phyloP scores from a whole-genome alignment of 1,140 invertebrate species.

The Triops cancriformis region DNA sequence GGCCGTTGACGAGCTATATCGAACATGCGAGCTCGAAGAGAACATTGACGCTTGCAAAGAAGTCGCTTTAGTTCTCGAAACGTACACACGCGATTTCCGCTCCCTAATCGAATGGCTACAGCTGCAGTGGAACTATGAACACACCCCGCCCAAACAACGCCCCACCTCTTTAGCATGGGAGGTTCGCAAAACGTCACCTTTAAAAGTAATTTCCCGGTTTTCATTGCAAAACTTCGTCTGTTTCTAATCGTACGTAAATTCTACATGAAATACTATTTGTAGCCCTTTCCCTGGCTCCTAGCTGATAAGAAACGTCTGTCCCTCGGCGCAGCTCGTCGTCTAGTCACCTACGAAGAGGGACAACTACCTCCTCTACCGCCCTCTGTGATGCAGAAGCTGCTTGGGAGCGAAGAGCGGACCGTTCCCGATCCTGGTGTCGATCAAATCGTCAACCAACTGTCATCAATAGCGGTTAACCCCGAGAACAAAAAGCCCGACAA shows the following conservation, averaged over 20 bases:
- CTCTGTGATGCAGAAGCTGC: background rate
- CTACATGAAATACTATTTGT: background rate
- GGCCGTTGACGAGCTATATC: constrained; percentile 65
- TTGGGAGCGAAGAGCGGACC: background rate
- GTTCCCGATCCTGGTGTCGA: background rate
- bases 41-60: constrained; percentile 61
- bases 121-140: constrained; percentile 87
- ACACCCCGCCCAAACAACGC: constrained; percentile 68
- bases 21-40: constrained; percentile 55
- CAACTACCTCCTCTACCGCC: background rate
- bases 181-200: constrained; percentile 81
- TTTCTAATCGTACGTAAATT: background rate
- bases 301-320: background rate
- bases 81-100: constrained; percentile 86
- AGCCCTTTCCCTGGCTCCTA: constrained; percentile 15
- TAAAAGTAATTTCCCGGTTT: constrained; percentile 42
- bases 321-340: constrained; percentile 15
- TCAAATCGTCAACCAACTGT: background rate
- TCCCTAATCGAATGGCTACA: constrained; percentile 85
- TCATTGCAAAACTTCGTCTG: too few species aligned
- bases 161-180: constrained; percentile 88
- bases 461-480: background rate
- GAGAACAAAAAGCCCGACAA: background rate
- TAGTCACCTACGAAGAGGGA: constrained; percentile 20
- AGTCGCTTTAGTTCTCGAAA: constrained; percentile 85